Base-by-base conservation (phyloP, 2,113 vertebrate species). In the Chlorodrepanis virens region DNA sequence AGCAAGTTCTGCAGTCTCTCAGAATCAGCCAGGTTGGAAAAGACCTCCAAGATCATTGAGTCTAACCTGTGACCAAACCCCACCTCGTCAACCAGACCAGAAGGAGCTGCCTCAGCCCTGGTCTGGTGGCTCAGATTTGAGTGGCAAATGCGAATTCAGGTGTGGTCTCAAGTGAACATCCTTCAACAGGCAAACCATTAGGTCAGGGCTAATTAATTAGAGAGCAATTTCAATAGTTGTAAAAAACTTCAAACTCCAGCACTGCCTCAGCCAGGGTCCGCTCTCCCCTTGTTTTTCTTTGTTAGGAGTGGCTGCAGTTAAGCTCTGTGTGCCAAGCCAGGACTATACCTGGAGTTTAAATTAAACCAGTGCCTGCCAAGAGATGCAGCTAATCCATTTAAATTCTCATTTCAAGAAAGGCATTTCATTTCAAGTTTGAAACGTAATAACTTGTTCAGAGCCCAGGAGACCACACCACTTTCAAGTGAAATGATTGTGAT, bases 371-470 rank as follows among this genome's bases (percentile, higher is more conserved):
- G 0, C 79, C 84, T 78, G 71, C 91, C 69, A 90, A 94, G 67
- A 90, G 88, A 91, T 37, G 42, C 82, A 47, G 76, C 63, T 95
- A 89, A 97, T 97, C 95, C 88, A 86, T 96, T 97, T 94, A 91
- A 86, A 86, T 64, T 87, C 92, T 87, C 88, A 80, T 93, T 95
- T 92, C 77, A 83, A 83, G 72, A 65, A 20, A 95, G 92, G 92
- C 74, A 76, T 92, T 96, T 94, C 71, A 94, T 93, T 95, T 96
- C 93, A 81, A 93, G 79, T 94, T 91, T 53, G 64, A 81, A 92
- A 91, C 1, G 0, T 87, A 96, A 95, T 97, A 93, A 95, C 90
- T 89, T 78, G 95, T 88, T 72, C 86, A 68, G 79, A 75, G 64
- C 93, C 85, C 97, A 91, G 68, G 80, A 94, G 91, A 89, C 45